phyloP scores from a whole-genome alignment of 2,888 invertebrate species.

The Ornithoptera alexandrae region DNA sequence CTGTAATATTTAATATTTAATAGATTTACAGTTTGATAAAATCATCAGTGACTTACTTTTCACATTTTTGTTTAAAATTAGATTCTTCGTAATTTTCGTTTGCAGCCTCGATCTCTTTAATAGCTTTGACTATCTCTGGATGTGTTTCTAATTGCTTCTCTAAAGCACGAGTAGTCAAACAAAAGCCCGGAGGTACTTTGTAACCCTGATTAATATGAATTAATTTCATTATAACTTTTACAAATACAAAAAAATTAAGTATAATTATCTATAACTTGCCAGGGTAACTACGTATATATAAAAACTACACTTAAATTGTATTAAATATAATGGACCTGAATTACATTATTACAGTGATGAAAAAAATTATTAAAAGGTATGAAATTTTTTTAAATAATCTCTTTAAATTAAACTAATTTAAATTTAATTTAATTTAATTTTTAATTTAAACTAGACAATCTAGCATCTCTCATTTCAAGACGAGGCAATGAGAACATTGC shows the following conservation, averaged over 20 bases:
- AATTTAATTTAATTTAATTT: too few species aligned
- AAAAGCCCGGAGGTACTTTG: conserved; percentile 85
- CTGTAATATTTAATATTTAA: neutral
- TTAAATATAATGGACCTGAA: too few species aligned
- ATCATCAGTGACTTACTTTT: conserved; percentile 44
- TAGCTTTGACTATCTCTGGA: conserved; percentile 63
- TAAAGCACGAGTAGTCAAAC: conserved; percentile 83
- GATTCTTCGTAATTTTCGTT: conserved; percentile 70
- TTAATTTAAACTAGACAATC: too few species aligned
- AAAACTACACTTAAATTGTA: too few species aligned
- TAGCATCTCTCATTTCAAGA: too few species aligned
- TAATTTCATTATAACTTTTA: neutral
- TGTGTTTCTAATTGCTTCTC: conserved; percentile 77
- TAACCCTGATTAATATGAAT: conserved; percentile 62
- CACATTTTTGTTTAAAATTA: conserved; percentile 75
- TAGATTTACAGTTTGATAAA: neutral
- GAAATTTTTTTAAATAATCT: too few species aligned
- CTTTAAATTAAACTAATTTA: too few species aligned
- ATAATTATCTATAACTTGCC: too few species aligned
- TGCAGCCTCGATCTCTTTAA: conserved; percentile 74
- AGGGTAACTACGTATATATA: too few species aligned
- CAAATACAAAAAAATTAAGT: neutral
- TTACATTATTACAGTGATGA: too few species aligned
- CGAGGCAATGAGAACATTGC: too few species aligned
- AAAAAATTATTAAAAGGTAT: too few species aligned